A percentile compares a stretch with the other conserved stretches of the same genome.
phyloP scores from a whole-genome alignment of 1,140 invertebrate species.

The Scaptomyza pallida region DNA sequence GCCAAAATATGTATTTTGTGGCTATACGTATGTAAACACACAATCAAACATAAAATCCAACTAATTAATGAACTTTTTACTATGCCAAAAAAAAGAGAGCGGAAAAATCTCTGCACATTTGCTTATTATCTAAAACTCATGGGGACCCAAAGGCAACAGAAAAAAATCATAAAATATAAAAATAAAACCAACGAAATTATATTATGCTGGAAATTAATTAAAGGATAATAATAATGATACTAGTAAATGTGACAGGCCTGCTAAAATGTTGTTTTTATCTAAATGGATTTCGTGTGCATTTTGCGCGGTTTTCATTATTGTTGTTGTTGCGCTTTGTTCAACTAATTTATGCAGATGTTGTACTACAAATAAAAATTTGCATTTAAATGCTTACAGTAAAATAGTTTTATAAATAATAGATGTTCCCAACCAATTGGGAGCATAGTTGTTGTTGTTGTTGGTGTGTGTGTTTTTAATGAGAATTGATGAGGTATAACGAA shows the following conservation, averaged over 20 bases:
- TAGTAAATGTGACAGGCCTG: slow-evolving; percentile 54
- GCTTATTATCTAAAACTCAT: slow-evolving; percentile 44
- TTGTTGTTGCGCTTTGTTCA: slow-evolving; percentile 2
- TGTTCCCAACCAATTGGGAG: slow-evolving; percentile 33
- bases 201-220: slow-evolving; percentile 77
- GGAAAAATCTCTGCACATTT: slow-evolving; percentile 58
- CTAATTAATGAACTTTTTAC: slow-evolving; percentile 71
- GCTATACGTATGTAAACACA: slow-evolving; percentile 33
- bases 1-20: slow-evolving; percentile 12
- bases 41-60: slow-evolving; percentile 48
- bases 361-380: slow-evolving; percentile 75
- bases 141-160: slow-evolving; percentile 4
- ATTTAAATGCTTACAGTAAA: slow-evolving; percentile 74
- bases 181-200: slow-evolving; percentile 32
- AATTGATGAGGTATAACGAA: slow-evolving; percentile 21
- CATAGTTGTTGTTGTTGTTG: slow-evolving; percentile 5
- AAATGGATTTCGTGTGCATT: slow-evolving; percentile 68
- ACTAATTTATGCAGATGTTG: slow-evolving; percentile 73
- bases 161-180: slow-evolving; percentile 5
- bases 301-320: slow-evolving; percentile 4
- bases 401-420: slow-evolving; percentile 76
- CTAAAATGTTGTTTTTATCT: slow-evolving; percentile 72
- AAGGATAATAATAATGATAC: slow-evolving; percentile 70
- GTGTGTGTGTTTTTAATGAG: slow-evolving; percentile 30
- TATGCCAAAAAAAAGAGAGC: slow-evolving; percentile 56